Conservation (phyloP, 2,888 invertebrate genomes). For the Autographa gamma region DNA sequence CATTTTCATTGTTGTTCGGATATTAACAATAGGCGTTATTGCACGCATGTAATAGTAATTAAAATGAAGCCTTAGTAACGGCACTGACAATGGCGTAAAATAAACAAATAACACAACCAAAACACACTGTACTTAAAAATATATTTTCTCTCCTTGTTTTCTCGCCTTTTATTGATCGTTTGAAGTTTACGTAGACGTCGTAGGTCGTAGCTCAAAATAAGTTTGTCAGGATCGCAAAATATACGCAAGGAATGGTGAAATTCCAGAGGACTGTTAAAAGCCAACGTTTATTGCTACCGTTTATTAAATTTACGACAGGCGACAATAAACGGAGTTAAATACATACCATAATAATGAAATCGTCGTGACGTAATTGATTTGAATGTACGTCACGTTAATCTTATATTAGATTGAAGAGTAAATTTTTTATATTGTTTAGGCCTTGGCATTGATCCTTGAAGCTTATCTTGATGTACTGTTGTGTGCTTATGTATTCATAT, state of each 20-base stretch:
- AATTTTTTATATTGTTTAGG: conserved; percentile 59
- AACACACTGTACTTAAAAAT: conserved; percentile 18
- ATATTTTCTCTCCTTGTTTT: conserved; percentile 13
- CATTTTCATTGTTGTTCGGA: conserved; percentile 38
- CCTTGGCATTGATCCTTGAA: conserved; percentile 27
- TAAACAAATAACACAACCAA: conserved; percentile 42
- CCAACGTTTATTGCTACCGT: conserved; percentile 64
- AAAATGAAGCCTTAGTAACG: conserved; percentile 39
- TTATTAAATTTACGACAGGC: conserved; percentile 68
- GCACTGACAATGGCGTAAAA: conserved; percentile 60
- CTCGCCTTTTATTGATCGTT: conserved; percentile 31
- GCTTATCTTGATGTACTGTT: conserved; percentile 9
- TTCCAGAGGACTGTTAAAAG: conserved; percentile 50
- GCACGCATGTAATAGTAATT: conserved; percentile 26
- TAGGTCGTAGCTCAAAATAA: conserved; percentile 29
- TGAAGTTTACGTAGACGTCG: conserved; percentile 27
- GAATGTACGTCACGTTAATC: conserved; percentile 71
- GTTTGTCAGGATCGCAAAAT: conserved; percentile 21
- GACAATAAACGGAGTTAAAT: conserved; percentile 70
- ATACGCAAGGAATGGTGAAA: conserved; percentile 37
- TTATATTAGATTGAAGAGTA: conserved; percentile 57
- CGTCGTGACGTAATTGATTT: conserved; percentile 65
- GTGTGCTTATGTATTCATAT: conserved; percentile 3
- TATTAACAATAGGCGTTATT: conserved; percentile 24
- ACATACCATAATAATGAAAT: conserved; percentile 62